Conservation (phyloP, 2,113 vertebrate genomes). For the Girardinichthys multiradiatus region DNA sequence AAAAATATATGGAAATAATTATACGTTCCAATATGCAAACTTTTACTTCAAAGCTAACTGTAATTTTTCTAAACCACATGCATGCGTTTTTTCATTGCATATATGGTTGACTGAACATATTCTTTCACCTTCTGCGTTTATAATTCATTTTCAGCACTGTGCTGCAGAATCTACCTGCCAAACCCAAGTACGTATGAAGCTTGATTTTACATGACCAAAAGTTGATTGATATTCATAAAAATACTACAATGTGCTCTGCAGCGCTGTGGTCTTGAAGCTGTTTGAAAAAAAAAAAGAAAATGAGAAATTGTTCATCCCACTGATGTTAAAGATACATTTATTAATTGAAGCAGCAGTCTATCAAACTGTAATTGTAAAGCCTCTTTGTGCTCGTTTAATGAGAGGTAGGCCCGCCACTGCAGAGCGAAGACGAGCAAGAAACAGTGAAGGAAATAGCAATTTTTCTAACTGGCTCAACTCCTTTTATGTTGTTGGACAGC, state of each 20-base stretch:
- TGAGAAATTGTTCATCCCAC: conserved; percentile 30
- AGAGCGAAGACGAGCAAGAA: conserved; percentile 31
- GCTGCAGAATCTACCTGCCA: background rate
- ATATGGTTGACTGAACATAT: conserved; percentile 12
- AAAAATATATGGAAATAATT: conserved; percentile 9
- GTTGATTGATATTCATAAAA: conserved; percentile 8
- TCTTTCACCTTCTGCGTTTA: background rate
- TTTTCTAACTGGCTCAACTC: conserved; percentile 45
- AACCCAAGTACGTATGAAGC: conserved; percentile 14
- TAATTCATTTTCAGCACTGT: conserved; percentile 7
- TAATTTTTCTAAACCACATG: background rate
- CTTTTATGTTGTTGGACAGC: conserved; percentile 57
- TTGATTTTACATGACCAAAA: conserved; percentile 12
- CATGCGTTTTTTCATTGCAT: background rate
- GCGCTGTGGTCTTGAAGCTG: background rate
- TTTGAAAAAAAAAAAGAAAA: conserved; percentile 33
- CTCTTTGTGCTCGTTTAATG: conserved; percentile 43
- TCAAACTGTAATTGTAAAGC: conserved; percentile 26
- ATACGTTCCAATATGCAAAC: background rate
- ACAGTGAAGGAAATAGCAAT: conserved; percentile 15
- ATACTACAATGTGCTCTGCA: conserved; percentile 4
- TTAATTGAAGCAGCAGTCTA: conserved; percentile 39
- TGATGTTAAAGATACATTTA: conserved; percentile 40
- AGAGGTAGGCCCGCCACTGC: conserved; percentile 33
- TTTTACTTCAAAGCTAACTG: conserved; percentile 3